Evolutionary conservation across 2,797 vertebrate species (phyloP).

Genomic region (Paedocypris micromegethes): DNA sequence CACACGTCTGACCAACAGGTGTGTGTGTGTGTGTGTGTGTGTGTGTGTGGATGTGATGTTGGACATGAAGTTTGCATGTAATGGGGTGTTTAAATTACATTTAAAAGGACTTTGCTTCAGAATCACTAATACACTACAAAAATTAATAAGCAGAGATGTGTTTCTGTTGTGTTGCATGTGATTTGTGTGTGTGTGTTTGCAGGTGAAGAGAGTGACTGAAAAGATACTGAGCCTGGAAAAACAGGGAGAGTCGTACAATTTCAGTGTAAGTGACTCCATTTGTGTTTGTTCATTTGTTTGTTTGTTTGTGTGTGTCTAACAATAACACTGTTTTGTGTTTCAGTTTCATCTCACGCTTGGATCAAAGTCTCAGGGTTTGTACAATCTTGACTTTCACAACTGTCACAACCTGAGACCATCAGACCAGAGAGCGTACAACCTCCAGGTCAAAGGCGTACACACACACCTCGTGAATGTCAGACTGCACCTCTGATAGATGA

Average conservation of each 20-base stretch:
- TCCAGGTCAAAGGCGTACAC: conserved; percentile 53
- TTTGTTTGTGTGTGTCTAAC: too few relatives aligned
- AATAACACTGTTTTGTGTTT: neutral
- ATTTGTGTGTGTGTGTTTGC: conserved; percentile 6
- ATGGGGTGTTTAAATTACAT: too few relatives aligned
- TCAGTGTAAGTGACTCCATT: conserved; percentile 65
- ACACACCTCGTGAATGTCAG: neutral
- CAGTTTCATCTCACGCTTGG: conserved; percentile 6
- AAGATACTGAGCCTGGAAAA: conserved; percentile 55
- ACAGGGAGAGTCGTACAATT: conserved; percentile 61
- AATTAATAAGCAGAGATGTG: too few relatives aligned
- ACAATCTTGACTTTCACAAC: conserved; percentile 4
- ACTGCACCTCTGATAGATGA: conserved; percentile 4
- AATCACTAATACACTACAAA: too few relatives aligned
- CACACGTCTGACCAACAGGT: too few relatives aligned
- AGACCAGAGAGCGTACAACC: conserved; percentile 51
- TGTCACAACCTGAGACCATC: neutral
- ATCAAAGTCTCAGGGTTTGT: neutral
- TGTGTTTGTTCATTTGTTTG: too few relatives aligned
- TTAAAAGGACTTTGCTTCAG: too few relatives aligned
- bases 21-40: too few relatives aligned
- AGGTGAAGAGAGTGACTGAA: conserved; percentile 47
- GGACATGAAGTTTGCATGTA: too few relatives aligned
- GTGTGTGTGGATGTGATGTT: too few relatives aligned
- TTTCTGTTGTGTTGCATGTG: neutral